phyloP scores from a whole-genome alignment of 2,113 vertebrate genomes.

The Hippocampus guttulatus region DNA sequence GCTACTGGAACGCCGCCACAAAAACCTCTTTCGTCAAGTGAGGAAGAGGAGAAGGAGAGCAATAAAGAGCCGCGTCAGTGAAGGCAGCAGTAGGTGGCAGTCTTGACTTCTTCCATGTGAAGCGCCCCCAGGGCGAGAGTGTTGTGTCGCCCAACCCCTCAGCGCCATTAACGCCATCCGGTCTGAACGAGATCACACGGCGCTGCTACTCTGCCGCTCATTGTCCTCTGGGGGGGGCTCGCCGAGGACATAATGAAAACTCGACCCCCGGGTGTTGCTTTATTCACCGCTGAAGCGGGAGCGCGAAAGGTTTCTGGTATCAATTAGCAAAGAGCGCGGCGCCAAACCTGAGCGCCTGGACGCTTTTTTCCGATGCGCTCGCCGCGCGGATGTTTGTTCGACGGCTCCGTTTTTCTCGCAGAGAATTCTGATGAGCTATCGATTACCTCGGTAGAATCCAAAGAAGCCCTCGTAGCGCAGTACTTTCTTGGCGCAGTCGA shows the following conservation, averaged over 20 bases:
- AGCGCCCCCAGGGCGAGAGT: conserved; percentile 34
- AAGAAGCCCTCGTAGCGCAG: conserved; percentile 91
- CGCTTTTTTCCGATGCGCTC: conserved; percentile 28
- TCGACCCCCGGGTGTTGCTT: conserved; percentile 57
- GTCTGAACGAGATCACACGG: conserved; percentile 41
- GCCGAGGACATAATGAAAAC: conserved; percentile 57
- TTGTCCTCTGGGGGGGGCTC: conserved; percentile 41
- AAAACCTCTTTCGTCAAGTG: conserved; percentile 67
- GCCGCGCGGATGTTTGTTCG: conserved; percentile 25
- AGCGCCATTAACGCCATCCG: conserved; percentile 48
- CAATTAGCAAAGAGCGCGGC: conserved; percentile 60
- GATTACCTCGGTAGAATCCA: conserved; percentile 90
- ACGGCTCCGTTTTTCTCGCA: conserved; percentile 3
- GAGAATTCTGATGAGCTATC: neutral
- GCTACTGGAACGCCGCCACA: conserved; percentile 68
- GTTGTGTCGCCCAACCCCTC: conserved; percentile 60
- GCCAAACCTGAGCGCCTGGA: conserved; percentile 48
- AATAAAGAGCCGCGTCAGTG: conserved; percentile 53
- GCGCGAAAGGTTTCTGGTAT: conserved; percentile 62
- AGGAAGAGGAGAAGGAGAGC: conserved; percentile 29
- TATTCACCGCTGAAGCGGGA: conserved; percentile 42
- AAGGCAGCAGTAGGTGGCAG: conserved; percentile 91
- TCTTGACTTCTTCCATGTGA: conserved; percentile 79
- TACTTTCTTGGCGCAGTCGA: conserved; percentile 95
- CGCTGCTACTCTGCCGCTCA: conserved; percentile 39